A percentile compares a stretch with the other conserved stretches of the same genome.
Conservation (phyloP, 2,113 vertebrate species). For the Tinamus guttatus region DNA sequence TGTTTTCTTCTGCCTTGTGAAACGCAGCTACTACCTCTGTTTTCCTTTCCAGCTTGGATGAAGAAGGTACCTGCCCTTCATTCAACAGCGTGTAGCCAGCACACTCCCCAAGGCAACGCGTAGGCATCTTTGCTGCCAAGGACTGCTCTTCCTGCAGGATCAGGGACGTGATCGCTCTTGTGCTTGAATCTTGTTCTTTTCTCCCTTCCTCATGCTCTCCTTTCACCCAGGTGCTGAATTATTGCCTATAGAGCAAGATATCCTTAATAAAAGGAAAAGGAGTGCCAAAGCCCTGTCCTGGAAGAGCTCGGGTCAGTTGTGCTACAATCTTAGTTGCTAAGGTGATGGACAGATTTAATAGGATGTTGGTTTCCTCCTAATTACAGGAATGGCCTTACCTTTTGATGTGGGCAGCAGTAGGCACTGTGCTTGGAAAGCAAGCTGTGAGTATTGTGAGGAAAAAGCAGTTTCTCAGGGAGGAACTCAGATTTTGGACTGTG, state of each 20-base stretch:
- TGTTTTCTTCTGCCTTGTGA: neutral
- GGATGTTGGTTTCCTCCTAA: neutral
- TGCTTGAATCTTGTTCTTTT: neutral
- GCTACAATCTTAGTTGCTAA: neutral
- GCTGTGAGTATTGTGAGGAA: rapidly evolving
- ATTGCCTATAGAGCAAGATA: neutral
- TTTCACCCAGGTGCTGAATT: neutral
- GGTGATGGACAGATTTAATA: neutral
- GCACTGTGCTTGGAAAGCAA: neutral
- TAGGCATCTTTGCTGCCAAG: neutral
- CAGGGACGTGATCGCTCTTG: neutral
- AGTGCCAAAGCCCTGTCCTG: neutral
- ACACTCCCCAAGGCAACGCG: neutral
- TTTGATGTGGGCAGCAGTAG: neutral
- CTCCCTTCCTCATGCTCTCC: neutral
- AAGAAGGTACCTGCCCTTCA: neutral
- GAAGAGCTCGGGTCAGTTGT: neutral
- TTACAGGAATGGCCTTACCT: neutral
- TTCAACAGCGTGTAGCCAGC: rapidly evolving
- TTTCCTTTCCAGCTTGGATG: neutral
- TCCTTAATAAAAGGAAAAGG: neutral
- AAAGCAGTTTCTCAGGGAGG: neutral
- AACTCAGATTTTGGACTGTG: rapidly evolving
- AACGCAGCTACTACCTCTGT: rapidly evolving
- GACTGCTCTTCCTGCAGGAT: neutral